Evolutionary conservation across 2,888 invertebrate species (phyloP).

Genomic region (Ophion slaviceki): DNA sequence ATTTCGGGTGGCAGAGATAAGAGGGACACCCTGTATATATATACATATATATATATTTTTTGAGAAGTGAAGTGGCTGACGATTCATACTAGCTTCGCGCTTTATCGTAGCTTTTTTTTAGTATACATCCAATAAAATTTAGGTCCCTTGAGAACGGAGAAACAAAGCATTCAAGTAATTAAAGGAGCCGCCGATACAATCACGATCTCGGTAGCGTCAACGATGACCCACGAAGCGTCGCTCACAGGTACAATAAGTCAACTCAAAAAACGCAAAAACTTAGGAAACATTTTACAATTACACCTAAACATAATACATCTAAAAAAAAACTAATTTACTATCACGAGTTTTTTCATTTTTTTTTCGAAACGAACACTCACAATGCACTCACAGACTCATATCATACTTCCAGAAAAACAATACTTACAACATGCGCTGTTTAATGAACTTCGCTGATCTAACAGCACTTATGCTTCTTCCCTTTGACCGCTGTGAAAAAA

Average conservation of each 20-base stretch:
- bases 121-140: conserved; percentile 78
- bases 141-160: conserved; percentile 80
- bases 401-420: conserved; percentile 35
- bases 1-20: too few relatives aligned
- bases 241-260: conserved; percentile 86
- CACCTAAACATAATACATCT: conserved; percentile 29
- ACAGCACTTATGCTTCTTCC: conserved; percentile 36
- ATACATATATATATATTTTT: too few relatives aligned
- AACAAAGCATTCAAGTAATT: conserved; percentile 80
- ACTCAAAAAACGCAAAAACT: conserved; percentile 28
- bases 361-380: conserved; percentile 29
- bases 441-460: conserved; percentile 29
- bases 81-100: conserved; percentile 69
- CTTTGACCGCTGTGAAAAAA: neutral
- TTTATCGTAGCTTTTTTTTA: conserved; percentile 72
- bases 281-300: conserved; percentile 47
- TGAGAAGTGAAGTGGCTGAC: conserved; percentile 48
- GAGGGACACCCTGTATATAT: too few relatives aligned
- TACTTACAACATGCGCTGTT: conserved; percentile 53
- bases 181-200: conserved; percentile 82
- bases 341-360: neutral
- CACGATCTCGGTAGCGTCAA: conserved; percentile 86
- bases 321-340: conserved; percentile 44
- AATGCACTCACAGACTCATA: conserved; percentile 50
- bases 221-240: conserved; percentile 87